phyloP scores from a whole-genome alignment of 92 coral and sea anemone genomes.

The Porites cylindrica region DNA sequence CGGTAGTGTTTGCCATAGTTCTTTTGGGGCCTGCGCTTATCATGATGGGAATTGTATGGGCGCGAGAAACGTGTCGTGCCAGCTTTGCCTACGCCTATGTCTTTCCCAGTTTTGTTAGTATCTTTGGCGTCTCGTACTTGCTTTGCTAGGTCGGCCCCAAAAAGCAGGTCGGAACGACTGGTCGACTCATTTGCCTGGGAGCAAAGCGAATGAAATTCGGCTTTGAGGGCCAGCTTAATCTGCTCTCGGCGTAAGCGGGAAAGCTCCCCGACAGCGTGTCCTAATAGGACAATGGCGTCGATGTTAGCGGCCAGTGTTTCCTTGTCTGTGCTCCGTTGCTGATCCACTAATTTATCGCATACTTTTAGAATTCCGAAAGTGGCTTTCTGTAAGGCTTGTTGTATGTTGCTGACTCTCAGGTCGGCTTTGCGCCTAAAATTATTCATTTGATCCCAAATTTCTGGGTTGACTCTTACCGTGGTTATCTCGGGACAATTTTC shows the following conservation, averaged over 20 bases:
- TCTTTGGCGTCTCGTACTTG: slow-evolving; percentile 59
- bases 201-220: not conserved
- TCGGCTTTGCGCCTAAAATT: slow-evolving; percentile 29
- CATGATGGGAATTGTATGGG: slow-evolving; percentile 15
- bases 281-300: slow-evolving; percentile 11
- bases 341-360: not conserved
- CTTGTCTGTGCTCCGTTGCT: slow-evolving; percentile 8
- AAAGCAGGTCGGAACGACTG: slow-evolving; percentile 9
- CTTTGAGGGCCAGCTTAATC: not conserved
- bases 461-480: slow-evolving; percentile 40
- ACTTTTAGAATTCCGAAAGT: slow-evolving; percentile 1
- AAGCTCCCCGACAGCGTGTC: slow-evolving; percentile 29
- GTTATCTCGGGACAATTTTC: slow-evolving; percentile 43
- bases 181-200: not conserved
- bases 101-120: slow-evolving; percentile 48
- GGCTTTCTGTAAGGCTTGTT: not conserved
- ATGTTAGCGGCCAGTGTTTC: slow-evolving; percentile 18
- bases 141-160: slow-evolving; percentile 52
- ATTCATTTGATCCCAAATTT: slow-evolving; percentile 33
- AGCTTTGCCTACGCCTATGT: slow-evolving; percentile 19
- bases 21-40: slow-evolving; percentile 28
- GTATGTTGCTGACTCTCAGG: not conserved
- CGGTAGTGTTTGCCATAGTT: slow-evolving; percentile 37
- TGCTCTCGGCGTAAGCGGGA: slow-evolving; percentile 35
- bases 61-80: slow-evolving; percentile 4